Evolutionary conservation across 2,797 vertebrate species (phyloP).

Genomic region (Scleropages formosus): DNA sequence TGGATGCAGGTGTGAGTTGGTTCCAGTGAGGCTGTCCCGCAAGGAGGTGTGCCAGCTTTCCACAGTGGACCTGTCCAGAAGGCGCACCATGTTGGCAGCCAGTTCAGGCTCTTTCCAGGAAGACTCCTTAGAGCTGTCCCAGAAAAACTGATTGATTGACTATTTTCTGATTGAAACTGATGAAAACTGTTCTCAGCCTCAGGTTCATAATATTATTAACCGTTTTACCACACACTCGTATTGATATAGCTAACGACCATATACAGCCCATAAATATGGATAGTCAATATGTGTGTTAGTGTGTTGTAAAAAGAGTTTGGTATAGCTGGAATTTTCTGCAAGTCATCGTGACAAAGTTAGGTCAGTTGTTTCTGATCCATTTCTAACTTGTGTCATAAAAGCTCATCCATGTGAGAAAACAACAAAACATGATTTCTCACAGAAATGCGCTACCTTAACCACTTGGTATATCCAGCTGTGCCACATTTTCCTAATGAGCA

Average conservation of each 20-base stretch:
- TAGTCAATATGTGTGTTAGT: not conserved
- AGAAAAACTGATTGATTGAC: slow-evolving; percentile 49
- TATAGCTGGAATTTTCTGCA: no score
- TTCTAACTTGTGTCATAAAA: no score
- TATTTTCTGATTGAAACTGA: not conserved
- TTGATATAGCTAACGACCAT: not conserved
- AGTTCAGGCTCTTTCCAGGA: slow-evolving; percentile 60
- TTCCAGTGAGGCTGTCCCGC: slow-evolving; percentile 68
- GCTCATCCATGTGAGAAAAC: no score
- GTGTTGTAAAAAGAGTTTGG: no score
- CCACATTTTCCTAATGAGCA: no score
- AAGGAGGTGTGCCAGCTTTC: slow-evolving; percentile 73
- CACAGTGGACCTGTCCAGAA: slow-evolving; percentile 58
- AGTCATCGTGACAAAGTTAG: no score
- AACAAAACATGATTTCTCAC: no score
- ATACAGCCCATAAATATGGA: not conserved
- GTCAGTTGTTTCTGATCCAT: no score
- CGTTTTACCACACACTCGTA: slow-evolving; percentile 15
- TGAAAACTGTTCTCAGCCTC: not conserved
- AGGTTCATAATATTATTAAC: not conserved
- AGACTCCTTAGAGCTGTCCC: slow-evolving; percentile 73
- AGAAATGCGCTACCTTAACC: no score
- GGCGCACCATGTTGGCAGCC: slow-evolving; percentile 54
- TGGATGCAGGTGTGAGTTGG: slow-evolving; percentile 48
- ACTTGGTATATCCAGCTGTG: no score